Conservation (phyloP, 2,888 invertebrate genomes). For the Aporophyla nigra region DNA sequence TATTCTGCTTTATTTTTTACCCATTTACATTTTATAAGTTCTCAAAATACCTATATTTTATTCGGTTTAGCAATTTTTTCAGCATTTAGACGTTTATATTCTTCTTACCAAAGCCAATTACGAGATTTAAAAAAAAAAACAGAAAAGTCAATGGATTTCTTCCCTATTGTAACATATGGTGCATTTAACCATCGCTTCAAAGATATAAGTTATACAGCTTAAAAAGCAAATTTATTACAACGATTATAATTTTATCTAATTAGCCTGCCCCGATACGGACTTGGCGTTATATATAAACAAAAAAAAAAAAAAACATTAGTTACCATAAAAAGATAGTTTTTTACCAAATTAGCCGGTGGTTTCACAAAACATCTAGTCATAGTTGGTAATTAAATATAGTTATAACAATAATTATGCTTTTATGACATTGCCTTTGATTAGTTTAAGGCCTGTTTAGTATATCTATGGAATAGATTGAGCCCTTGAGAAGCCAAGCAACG, state of each 20-base stretch:
- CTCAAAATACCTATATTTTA: neutral
- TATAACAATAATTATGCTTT: constrained; percentile 70
- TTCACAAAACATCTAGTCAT: constrained; percentile 57
- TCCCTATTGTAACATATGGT: neutral
- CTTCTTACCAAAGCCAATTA: neutral
- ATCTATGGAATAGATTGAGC: constrained; percentile 41
- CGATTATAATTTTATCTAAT: constrained; percentile 48
- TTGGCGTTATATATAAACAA: constrained; percentile 12
- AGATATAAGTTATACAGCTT: constrained; percentile 28
- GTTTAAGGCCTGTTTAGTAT: constrained; percentile 51
- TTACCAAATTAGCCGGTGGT: constrained; percentile 61
- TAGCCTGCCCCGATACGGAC: constrained; percentile 30
- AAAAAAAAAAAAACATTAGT: constrained; percentile 34
- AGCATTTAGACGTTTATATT: neutral
- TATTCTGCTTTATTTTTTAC: neutral
- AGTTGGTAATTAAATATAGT: constrained; percentile 51
- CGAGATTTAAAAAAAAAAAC: constrained; percentile 3
- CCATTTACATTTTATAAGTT: neutral
- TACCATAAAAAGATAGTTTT: constrained; percentile 62
- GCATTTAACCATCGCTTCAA: constrained; percentile 8
- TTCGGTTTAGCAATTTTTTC: neutral
- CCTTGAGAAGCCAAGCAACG: neutral
- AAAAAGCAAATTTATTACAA: constrained; percentile 45
- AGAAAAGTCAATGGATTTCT: neutral
- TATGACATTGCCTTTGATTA: constrained; percentile 78